Conservation (phyloP, 2,113 vertebrate genomes). For the Acrocephalus arundinaceus region DNA sequence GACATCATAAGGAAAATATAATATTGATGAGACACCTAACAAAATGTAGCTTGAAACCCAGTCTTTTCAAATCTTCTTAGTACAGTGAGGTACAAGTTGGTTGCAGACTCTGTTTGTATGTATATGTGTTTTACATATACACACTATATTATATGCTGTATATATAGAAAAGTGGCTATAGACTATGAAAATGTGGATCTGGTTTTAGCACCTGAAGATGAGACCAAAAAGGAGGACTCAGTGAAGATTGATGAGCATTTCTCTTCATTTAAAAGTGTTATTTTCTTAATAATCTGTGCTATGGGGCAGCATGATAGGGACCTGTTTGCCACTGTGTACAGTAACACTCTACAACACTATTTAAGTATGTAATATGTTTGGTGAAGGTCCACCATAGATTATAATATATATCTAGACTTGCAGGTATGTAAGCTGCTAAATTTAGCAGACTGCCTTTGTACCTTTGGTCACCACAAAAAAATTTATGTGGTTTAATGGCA, state of each 20-base stretch:
- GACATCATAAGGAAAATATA: neutral
- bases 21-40: neutral
- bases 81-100: neutral
- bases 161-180: neutral
- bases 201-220: neutral
- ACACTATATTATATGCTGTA: neutral
- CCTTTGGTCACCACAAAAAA: neutral
- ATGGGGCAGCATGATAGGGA: neutral
- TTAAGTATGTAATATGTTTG: neutral
- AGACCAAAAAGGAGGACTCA: neutral
- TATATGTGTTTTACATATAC: neutral
- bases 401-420: neutral
- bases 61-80: neutral
- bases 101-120: neutral
- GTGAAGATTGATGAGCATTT: neutral
- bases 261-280: neutral
- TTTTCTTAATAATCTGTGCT: neutral
- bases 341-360: neutral
- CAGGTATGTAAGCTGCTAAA: neutral
- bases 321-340: neutral
- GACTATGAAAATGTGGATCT: neutral
- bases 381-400: neutral
- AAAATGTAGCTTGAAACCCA: neutral
- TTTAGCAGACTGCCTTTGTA: neutral
- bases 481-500: neutral